phyloP scores from a whole-genome alignment of 2,113 vertebrate species.

The Anarrhichthys ocellatus region DNA sequence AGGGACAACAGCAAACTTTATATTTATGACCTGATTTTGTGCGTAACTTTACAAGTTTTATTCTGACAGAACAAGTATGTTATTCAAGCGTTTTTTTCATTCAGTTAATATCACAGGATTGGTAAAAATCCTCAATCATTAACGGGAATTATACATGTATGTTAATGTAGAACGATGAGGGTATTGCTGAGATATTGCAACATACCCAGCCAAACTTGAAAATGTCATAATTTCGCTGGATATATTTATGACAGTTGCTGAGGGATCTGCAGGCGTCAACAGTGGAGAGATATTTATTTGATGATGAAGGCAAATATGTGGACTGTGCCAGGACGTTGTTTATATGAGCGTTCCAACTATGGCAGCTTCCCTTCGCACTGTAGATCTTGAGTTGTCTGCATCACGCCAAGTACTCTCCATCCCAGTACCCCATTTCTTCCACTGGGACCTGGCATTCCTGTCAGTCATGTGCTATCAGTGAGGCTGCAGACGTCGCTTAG shows the following conservation, averaged over 20 bases:
- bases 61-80: background rate
- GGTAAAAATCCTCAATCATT: background rate
- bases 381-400: constrained; percentile 51
- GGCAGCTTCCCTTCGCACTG: constrained; percentile 52
- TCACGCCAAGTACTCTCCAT: constrained; percentile 59
- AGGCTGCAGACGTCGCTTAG: constrained; percentile 74
- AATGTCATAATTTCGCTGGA: constrained; percentile 26
- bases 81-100: background rate
- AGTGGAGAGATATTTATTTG: constrained; percentile 58
- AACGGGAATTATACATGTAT: background rate
- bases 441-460: constrained; percentile 79
- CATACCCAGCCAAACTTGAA: constrained; percentile 9
- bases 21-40: constrained; percentile 7
- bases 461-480: constrained; percentile 81
- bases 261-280: constrained; percentile 49
- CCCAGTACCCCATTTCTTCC: constrained; percentile 63
- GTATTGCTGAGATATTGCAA: constrained; percentile 7
- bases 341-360: constrained; percentile 49
- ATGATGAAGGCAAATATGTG: constrained; percentile 57
- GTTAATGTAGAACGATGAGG: background rate
- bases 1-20: constrained; percentile 13
- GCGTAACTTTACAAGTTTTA: background rate
- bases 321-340: constrained; percentile 65
- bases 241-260: constrained; percentile 41
- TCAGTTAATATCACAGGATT: background rate